Percentiles rank a stretch among this genome's conserved stretches.
These are phyloP conservation scores for Eupithecia vulgata DNA, from an alignment of 2,888 invertebrate species.

Conservation along the genomic window DNA sequence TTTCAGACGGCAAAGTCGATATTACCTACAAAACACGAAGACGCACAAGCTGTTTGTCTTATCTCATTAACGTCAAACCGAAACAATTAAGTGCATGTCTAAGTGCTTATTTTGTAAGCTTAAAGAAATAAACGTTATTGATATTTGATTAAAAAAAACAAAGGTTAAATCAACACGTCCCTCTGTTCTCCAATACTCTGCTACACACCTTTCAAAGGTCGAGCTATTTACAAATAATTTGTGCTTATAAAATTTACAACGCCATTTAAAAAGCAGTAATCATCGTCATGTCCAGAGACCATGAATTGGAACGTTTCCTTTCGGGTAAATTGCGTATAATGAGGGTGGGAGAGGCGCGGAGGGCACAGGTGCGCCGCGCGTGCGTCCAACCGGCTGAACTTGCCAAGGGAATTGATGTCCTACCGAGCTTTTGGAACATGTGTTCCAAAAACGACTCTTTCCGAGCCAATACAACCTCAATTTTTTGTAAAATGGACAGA, in stretches of 20 bases:
- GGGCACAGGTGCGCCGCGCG: slow-evolving; percentile 75
- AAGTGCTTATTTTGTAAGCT: too few relatives aligned
- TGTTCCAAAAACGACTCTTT: neutral
- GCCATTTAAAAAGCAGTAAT: slow-evolving; percentile 64
- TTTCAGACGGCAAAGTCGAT: too few relatives aligned
- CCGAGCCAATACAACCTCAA: too few relatives aligned
- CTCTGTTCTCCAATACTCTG: slow-evolving; percentile 1
- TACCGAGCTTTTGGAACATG: neutral
- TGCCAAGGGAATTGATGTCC: neutral
- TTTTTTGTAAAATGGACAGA: too few relatives aligned
- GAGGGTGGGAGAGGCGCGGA: slow-evolving; percentile 62
- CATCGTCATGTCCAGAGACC: slow-evolving; percentile 70
- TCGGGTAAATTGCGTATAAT: slow-evolving; percentile 75
- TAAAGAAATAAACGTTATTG: too few relatives aligned
- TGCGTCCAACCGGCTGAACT: slow-evolving; percentile 44
- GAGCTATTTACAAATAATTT: slow-evolving; percentile 42
- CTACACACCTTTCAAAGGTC: slow-evolving; percentile 3
- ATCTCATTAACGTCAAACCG: neutral
- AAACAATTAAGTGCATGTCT: too few relatives aligned
- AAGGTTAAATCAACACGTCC: neutral
- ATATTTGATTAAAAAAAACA: neutral
- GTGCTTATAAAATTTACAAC: slow-evolving; percentile 49
- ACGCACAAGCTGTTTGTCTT: neutral
- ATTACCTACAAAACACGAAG: neutral
- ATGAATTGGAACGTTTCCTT: slow-evolving; percentile 74